phyloP scores from a whole-genome alignment of 2,888 invertebrate species.

The Andricus curvator region DNA sequence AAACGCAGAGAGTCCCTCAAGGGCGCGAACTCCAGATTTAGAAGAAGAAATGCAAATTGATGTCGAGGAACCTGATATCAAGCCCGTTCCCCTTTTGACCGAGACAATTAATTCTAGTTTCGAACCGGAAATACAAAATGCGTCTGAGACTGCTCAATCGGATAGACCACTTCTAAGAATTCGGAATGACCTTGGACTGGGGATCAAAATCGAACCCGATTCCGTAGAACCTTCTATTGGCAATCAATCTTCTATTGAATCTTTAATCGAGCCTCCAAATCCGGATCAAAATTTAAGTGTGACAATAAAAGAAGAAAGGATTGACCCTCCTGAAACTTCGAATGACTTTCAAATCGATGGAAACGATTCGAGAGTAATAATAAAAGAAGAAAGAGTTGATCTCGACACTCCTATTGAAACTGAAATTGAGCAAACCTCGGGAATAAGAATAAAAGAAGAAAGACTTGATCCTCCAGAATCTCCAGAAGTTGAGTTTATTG shows the following conservation, averaged over 20 bases:
- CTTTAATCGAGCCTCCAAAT: not conserved
- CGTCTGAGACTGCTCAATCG: not conserved
- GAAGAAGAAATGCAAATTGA: constrained; percentile 16
- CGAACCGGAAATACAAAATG: not conserved
- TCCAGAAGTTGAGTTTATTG: not conserved
- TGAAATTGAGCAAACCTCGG: not conserved
- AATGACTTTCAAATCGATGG: not conserved
- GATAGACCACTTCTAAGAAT: not conserved
- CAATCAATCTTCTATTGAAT: not conserved
- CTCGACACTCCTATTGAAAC: not conserved
- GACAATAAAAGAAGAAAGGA: not conserved
- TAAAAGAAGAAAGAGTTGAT: not conserved
- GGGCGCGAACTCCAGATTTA: not conserved
- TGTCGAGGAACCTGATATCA: not conserved
- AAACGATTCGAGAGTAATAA: not conserved
- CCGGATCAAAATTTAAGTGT: not conserved
- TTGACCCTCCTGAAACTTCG: not conserved
- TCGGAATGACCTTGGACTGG: not conserved
- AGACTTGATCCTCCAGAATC: not conserved
- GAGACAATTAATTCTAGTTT: not conserved
- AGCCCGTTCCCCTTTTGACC: not conserved
- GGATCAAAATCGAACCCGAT: not conserved
- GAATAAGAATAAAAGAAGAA: not conserved
- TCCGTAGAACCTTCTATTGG: not conserved
- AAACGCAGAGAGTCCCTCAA: not conserved